phyloP scores from a whole-genome alignment of 2,797 vertebrate genomes.

The Gymnoscopelus braueri region DNA sequence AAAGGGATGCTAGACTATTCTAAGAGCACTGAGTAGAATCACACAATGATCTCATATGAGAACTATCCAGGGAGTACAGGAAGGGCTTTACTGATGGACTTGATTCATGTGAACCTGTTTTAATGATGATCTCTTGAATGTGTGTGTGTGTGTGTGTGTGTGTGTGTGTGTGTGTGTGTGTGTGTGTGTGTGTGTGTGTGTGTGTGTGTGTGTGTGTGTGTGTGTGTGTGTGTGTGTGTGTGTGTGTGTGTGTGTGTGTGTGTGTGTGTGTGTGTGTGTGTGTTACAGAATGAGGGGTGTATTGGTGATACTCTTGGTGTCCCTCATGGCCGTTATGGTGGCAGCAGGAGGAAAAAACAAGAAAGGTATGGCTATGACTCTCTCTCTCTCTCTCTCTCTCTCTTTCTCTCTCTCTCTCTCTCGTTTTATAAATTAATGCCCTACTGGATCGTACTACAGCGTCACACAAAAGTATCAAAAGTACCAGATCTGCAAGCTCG shows the following conservation, averaged over 20 bases:
- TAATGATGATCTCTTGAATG: neutral
- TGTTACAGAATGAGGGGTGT: constrained; percentile 82
- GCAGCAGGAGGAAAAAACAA: constrained; percentile 83
- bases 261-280: constrained; percentile 21
- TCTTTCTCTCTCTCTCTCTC: neutral
- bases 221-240: neutral
- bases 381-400: neutral
- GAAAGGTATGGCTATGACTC: constrained; percentile 76
- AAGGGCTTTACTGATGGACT: constrained; percentile 18
- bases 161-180: constrained; percentile 9
- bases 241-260: constrained; percentile 8
- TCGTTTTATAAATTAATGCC: neutral
- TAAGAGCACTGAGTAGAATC: neutral
- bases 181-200: too few species aligned
- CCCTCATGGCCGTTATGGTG: constrained; percentile 78
- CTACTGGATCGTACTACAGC: too few species aligned
- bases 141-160: too few species aligned
- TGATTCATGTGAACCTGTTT: neutral
- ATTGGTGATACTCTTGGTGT: constrained; percentile 73
- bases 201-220: constrained; percentile 9
- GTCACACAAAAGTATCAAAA: too few species aligned
- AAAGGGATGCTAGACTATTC: neutral
- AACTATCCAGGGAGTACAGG: neutral
- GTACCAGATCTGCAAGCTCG: too few species aligned
- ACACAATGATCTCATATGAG: constrained; percentile 22